A percentile compares a stretch with the other conserved stretches of the same genome.
These are phyloP conservation scores for Orchesella cincta DNA, from an alignment of 1,140 invertebrate species.

Conservation along the genomic window DNA sequence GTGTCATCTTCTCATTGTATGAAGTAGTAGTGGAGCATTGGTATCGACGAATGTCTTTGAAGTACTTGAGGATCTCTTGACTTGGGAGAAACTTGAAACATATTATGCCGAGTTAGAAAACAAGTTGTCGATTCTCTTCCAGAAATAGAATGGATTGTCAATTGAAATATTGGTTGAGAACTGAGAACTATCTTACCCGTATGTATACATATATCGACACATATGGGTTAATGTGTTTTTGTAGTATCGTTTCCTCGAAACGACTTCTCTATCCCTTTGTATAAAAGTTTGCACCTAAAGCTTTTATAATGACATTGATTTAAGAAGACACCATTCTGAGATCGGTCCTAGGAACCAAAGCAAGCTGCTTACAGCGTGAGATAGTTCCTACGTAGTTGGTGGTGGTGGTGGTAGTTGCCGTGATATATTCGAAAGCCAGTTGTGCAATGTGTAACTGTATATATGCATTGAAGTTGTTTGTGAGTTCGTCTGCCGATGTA, in stretches of 20 bases:
- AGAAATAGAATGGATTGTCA: background rate
- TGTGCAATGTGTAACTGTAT: no score
- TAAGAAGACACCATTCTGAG: background rate
- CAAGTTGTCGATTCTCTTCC: background rate
- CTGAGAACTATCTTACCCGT: no score
- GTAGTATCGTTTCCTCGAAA: background rate
- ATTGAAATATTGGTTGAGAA: background rate
- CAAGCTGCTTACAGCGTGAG: no score
- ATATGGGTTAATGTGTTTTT: no score
- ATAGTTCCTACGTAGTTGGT: no score
- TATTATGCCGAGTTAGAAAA: background rate
- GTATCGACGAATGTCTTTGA: background rate
- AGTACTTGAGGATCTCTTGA: background rate
- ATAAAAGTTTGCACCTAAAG: background rate
- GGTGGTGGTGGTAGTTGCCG: no score
- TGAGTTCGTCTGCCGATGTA: background rate
- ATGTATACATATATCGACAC: no score
- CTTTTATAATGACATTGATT: background rate
- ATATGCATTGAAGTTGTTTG: background rate
- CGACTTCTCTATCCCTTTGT: background rate
- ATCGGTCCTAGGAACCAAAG: background rate
- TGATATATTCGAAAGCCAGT: no score
- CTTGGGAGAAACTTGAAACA: background rate
- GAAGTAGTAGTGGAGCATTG: no score
- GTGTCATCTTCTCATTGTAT: no score